Base-by-base conservation (phyloP, 30 jellyfish, hydroid and myxozoan genomes). In the Rhopilema esculentum region DNA sequence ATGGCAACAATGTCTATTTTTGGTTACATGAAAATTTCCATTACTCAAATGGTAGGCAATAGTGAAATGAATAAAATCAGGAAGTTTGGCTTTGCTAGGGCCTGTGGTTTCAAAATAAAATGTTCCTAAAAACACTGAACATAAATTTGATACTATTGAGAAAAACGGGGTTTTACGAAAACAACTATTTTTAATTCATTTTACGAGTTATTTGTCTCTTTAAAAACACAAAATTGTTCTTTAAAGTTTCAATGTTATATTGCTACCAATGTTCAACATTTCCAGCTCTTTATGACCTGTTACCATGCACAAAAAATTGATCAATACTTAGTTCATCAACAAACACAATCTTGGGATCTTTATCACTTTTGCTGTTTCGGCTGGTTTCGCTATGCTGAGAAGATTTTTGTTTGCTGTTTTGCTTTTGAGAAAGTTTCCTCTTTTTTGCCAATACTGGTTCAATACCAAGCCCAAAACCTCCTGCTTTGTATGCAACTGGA, bases 11-110 rank as follows among this genome's bases (percentile, higher is more conserved):
- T 8, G 66, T 4, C 68, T 9, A 72, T 9, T 8, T 29, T 48
- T 1, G 61, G 65, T 16, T 69, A 22, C 8, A 25, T 72, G 27
- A 24, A 24, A 72, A 72, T 72, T 72, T 72, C 68, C 68, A 29
- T 72, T 25, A 72, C 23, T 72, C 83, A 72, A 72, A 72, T 72
- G n/a, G n/a, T n/a, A n/a, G n/a, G n/a, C 74, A 64, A 64, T 17
- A 72, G 68, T 24, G 8, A 29, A 26, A 8, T 72, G 68, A 72
- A 31, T 25, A 72, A 24, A 72, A 25, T 72, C 27, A 12, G 83
- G 29, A 29, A 72, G 83, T 72, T 72, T 29, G 68, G 67, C 83
- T 29, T 25, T 8, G 83, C 67, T 72, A 18, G 66, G 67, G 27
- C 31, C 27, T 40, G 27, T 23, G 66, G 83, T 72, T 72, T 26